Base-by-base conservation (phyloP, 1,140 invertebrate species). In the Drosophila nannoptera region DNA sequence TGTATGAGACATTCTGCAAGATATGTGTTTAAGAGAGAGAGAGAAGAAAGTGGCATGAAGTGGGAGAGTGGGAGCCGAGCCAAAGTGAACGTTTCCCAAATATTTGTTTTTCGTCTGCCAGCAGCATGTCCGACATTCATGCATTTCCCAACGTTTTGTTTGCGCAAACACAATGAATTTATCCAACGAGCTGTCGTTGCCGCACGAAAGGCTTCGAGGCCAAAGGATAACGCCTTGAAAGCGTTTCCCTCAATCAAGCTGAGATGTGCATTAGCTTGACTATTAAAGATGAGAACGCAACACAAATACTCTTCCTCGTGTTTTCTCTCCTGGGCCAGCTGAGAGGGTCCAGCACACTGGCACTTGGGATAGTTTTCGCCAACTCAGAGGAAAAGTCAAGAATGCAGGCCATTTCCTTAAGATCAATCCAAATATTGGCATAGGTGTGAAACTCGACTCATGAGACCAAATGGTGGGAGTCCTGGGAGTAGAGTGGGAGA, bases 51-150 rank as follows among this genome's bases (percentile, higher is more conserved):
- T 7, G 7, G 4, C 6, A 62, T 14, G 32, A 7, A 43, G 12
- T 35, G 29, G 16, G 22, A 2, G 40, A 43, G 14, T 0, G 7
- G 36, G 7, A 38, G 31, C 14, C 45, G 52, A 55, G 33, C 22
- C 12, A 53, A 45, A 6, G 40, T 12, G 55, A 60, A 36, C 52
- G 46, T 42, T 16, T 58, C 16, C 35, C 50, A 75, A 83, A 75
- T 83, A 62, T 86, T 83, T 83, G 61, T 62, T 63, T 73, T 73
- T 67, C 52, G 68, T 63, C 50, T 55, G 48, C 61, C 45, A 49
- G 53, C 53, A 61, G 61, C 63, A 69, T 71, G 53, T 65, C 58
- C 53, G 54, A 59, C 54, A 61, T 75, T 48, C 69, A 67, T 81
- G 53, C 69, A 73, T 40, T 49, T 60, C 14, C 45, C 52, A 69